A percentile compares a stretch with the other conserved stretches of the same genome.
Evolutionary conservation across 2,888 invertebrate genomes (phyloP).

Genomic region (Tethea ocularis): DNA sequence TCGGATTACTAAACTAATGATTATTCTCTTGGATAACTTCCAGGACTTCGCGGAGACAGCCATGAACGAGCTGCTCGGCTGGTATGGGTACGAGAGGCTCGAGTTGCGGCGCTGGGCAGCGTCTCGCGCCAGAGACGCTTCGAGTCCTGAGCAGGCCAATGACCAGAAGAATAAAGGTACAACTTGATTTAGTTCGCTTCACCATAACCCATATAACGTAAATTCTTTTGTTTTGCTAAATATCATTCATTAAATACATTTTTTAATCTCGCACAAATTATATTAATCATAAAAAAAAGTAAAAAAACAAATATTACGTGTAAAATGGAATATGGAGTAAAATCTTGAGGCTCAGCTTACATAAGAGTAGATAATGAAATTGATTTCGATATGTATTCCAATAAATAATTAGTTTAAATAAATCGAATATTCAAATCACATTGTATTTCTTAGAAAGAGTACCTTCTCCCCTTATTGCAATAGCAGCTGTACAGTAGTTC

Average conservation of each 20-base stretch:
- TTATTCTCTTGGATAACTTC: constrained; percentile 38
- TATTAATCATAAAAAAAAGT: no score
- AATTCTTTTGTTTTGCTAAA: no score
- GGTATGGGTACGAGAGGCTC: constrained; percentile 94
- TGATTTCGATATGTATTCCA: background rate
- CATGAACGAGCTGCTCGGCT: constrained; percentile 95
- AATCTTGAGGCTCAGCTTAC: background rate
- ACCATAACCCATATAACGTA: no score
- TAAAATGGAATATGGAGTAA: no score
- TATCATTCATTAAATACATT: no score
- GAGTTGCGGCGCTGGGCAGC: constrained; percentile 84
- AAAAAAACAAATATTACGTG: no score
- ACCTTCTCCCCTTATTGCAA: constrained; percentile 40
- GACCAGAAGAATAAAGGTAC: constrained; percentile 74
- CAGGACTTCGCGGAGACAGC: constrained; percentile 96
- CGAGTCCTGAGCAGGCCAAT: constrained; percentile 73
- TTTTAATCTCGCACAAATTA: no score
- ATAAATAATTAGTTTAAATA: background rate
- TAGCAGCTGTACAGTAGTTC: constrained; percentile 64
- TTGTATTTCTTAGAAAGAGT: constrained; percentile 51
- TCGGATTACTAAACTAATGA: background rate
- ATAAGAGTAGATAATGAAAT: background rate
- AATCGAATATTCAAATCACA: constrained; percentile 15
- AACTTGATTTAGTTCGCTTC: no score
- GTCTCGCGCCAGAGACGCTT: constrained; percentile 69